A percentile compares a stretch with the other conserved stretches of the same genome.
Conservation (phyloP, 2,888 invertebrate species). For the Meandrusa payeni region DNA sequence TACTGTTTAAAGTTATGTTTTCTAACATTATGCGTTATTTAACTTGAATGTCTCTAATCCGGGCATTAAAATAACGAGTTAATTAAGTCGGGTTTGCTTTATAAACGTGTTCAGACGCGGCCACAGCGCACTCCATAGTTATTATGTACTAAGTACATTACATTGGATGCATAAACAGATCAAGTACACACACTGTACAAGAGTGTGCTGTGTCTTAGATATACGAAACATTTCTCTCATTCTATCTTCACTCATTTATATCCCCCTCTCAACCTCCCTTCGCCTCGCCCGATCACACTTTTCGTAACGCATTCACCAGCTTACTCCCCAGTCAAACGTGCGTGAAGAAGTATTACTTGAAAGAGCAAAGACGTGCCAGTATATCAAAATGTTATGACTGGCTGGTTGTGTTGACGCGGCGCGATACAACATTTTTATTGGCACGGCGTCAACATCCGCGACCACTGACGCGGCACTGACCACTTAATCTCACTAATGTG, state of each 20-base stretch:
- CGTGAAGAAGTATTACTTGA: too few species aligned
- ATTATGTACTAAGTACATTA: slow-evolving; percentile 8
- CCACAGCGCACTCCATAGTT: slow-evolving; percentile 5
- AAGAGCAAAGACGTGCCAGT: background rate
- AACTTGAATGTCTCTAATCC: slow-evolving; percentile 7
- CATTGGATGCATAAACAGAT: slow-evolving; percentile 1
- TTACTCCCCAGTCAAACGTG: too few species aligned
- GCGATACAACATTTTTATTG: slow-evolving; percentile 25
- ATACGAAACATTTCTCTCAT: too few species aligned
- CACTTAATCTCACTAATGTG: slow-evolving; percentile 32
- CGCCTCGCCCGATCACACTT: too few species aligned
- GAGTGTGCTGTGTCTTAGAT: too few species aligned
- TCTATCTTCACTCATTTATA: too few species aligned
- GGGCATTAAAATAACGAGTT: slow-evolving; percentile 15
- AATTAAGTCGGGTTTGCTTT: slow-evolving; percentile 9
- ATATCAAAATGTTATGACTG: slow-evolving; percentile 21
- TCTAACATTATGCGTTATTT: slow-evolving; percentile 9
- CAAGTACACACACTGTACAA: too few species aligned
- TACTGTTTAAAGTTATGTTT: slow-evolving; percentile 18
- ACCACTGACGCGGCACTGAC: slow-evolving; percentile 28
- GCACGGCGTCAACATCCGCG: slow-evolving; percentile 31
- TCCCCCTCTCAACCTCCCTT: too few species aligned
- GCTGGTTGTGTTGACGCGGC: slow-evolving; percentile 3
- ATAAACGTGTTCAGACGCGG: slow-evolving; percentile 9
- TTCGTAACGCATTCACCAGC: too few species aligned